phyloP scores from a whole-genome alignment of 2,113 vertebrate genomes.

The Nycticorax nycticorax region DNA sequence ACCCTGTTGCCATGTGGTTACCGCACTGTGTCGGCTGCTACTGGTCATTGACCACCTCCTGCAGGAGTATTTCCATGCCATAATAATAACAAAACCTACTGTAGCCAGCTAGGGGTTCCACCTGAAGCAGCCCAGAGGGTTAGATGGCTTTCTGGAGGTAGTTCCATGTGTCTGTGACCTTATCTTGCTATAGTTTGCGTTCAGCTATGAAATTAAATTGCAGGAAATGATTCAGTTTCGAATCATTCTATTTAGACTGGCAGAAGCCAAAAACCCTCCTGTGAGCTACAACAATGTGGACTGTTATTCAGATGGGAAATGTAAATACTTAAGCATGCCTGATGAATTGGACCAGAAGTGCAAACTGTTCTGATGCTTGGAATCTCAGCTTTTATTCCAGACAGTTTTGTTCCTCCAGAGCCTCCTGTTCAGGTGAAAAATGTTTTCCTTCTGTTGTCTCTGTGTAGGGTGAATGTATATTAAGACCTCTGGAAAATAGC shows the following conservation, averaged over 20 bases:
- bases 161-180: conserved; percentile 54
- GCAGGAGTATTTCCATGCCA: conserved; percentile 39
- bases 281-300: conserved; percentile 55
- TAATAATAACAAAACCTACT: conserved; percentile 37
- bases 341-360: conserved; percentile 32
- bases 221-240: conserved; percentile 73
- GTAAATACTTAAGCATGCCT: conserved; percentile 47
- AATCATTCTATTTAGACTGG: conserved; percentile 68
- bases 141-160: conserved; percentile 57
- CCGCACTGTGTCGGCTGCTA: neutral
- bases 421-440: conserved; percentile 47
- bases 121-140: conserved; percentile 9
- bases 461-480: neutral
- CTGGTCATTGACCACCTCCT: conserved; percentile 29
- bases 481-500: conserved; percentile 31
- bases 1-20: neutral
- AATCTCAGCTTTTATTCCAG: conserved; percentile 5
- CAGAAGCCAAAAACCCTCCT: conserved; percentile 62
- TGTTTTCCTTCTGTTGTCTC: conserved; percentile 54
- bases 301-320: conserved; percentile 44
- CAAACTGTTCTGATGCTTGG: conserved; percentile 2
- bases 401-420: conserved; percentile 27
- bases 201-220: conserved; percentile 73
- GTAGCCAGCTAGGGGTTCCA: conserved; percentile 8
- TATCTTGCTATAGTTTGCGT: conserved; percentile 61